These are phyloP conservation scores for Poecilus cupreus DNA, from an alignment of 2,888 invertebrate species.

Conservation along the genomic window DNA sequence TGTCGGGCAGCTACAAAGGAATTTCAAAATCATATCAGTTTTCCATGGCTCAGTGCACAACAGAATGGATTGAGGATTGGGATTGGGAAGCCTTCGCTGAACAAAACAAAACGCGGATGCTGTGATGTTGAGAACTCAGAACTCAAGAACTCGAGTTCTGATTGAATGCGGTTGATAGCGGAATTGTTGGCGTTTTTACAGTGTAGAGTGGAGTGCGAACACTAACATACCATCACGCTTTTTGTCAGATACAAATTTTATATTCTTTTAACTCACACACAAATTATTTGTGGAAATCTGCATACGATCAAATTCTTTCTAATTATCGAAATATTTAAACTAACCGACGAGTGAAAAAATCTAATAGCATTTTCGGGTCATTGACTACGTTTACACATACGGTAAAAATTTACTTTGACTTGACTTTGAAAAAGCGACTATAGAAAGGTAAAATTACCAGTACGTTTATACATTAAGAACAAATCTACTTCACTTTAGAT, in stretches of 20 bases:
- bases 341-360: no score
- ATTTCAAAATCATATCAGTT: constrained; percentile 46
- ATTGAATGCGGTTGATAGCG: constrained; percentile 46
- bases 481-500: no score
- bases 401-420: no score
- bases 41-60: constrained; percentile 45
- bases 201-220: background rate
- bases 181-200: constrained; percentile 31
- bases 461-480: no score
- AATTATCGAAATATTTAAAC: no score
- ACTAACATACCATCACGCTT: constrained; percentile 20
- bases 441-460: no score
- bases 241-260: background rate
- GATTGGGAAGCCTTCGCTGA: background rate
- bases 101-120: constrained; percentile 30
- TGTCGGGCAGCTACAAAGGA: constrained; percentile 13
- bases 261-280: no score
- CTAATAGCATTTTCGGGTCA: no score
- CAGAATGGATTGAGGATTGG: constrained; percentile 22
- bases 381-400: no score
- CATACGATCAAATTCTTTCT: no score
- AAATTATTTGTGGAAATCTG: no score
- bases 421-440: no score
- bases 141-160: background rate
- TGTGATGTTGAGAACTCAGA: constrained; percentile 1